Percentiles rank a stretch among this genome's conserved stretches.
Conservation (phyloP, 2,888 invertebrate species). For the Drosophila atroscutellata region DNA sequence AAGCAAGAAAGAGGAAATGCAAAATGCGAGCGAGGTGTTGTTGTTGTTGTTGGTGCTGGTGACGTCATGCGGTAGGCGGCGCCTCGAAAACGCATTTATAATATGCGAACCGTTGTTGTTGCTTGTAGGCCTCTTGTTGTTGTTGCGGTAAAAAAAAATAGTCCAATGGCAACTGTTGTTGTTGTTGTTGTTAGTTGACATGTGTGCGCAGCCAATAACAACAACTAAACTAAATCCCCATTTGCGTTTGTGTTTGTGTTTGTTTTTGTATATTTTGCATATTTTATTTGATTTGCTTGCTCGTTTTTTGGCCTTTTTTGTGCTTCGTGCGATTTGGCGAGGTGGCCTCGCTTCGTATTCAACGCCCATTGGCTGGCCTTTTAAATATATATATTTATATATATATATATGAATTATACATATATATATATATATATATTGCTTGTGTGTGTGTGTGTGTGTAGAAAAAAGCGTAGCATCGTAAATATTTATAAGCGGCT, state of each 20-base stretch:
- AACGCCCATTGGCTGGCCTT: conserved; percentile 70
- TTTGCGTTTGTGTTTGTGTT: conserved; percentile 14
- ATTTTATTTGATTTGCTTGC: conserved; percentile 74
- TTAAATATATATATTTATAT: conserved; percentile 55
- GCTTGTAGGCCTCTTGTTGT: conserved; percentile 12
- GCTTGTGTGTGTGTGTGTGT: conserved; percentile 27
- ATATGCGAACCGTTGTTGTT: conserved; percentile 45
- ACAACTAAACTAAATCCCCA: conserved; percentile 70
- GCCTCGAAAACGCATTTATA: conserved; percentile 81
- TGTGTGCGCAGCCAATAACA: conserved; percentile 75
- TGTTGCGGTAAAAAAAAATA: conserved; percentile 21
- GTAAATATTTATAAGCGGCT: conserved; percentile 58
- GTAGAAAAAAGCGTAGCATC: conserved; percentile 66
- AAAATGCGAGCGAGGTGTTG: conserved; percentile 50
- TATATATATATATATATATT: conserved; percentile 24
- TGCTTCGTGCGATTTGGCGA: conserved; percentile 53
- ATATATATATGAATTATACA: conserved; percentile 39
- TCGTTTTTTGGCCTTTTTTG: conserved; percentile 69
- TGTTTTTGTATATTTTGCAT: conserved; percentile 78
- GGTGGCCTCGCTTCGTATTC: conserved; percentile 66
- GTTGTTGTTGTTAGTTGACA: conserved; percentile 51
- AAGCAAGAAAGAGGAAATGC: conserved; percentile 70
- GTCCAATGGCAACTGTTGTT: conserved; percentile 24
- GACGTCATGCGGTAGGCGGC: conserved; percentile 79
- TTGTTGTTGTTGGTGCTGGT: conserved; percentile 45